Evolutionary conservation across 2,888 invertebrate genomes (phyloP).

Genomic region (Nysson spinosus): DNA sequence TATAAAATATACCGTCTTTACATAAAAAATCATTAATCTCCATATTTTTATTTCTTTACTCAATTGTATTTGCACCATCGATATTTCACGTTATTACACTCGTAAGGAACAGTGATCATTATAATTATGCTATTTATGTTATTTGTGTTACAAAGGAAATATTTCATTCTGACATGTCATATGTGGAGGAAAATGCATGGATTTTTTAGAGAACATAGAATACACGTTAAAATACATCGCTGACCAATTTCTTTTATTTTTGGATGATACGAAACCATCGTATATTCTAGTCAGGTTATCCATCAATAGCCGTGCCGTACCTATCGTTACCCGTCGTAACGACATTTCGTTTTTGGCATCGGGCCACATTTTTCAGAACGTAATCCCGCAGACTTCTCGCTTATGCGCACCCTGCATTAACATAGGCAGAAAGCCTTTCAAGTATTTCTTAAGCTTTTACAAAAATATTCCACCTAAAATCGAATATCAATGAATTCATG

Average conservation of each 20-base stretch:
- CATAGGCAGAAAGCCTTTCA: conserved; percentile 33
- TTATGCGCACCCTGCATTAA: conserved; percentile 27
- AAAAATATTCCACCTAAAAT: too few relatives aligned
- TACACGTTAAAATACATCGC: conserved; percentile 21
- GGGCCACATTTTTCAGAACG: conserved; percentile 67
- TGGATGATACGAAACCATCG: conserved; percentile 14
- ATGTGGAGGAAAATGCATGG: too few relatives aligned
- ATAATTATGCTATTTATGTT: too few relatives aligned
- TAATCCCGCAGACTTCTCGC: conserved; percentile 56
- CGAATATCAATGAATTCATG: too few relatives aligned
- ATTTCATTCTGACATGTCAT: too few relatives aligned
- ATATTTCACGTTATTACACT: too few relatives aligned
- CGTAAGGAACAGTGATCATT: too few relatives aligned
- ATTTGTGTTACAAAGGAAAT: too few relatives aligned
- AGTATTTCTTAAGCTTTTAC: too few relatives aligned
- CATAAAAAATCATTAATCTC: background rate
- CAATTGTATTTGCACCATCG: too few relatives aligned
- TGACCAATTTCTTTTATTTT: conserved; percentile 45
- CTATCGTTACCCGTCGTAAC: conserved; percentile 62
- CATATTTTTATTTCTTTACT: background rate
- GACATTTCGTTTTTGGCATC: conserved; percentile 62
- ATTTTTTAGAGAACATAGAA: too few relatives aligned
- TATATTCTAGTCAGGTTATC: conserved; percentile 54
- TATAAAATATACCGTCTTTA: too few relatives aligned
- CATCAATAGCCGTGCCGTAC: conserved; percentile 56